A percentile compares a stretch with the other conserved stretches of the same genome.
Evolutionary conservation across 2,113 vertebrate species (phyloP).

Genomic region (Odocoileus hemionus): DNA sequence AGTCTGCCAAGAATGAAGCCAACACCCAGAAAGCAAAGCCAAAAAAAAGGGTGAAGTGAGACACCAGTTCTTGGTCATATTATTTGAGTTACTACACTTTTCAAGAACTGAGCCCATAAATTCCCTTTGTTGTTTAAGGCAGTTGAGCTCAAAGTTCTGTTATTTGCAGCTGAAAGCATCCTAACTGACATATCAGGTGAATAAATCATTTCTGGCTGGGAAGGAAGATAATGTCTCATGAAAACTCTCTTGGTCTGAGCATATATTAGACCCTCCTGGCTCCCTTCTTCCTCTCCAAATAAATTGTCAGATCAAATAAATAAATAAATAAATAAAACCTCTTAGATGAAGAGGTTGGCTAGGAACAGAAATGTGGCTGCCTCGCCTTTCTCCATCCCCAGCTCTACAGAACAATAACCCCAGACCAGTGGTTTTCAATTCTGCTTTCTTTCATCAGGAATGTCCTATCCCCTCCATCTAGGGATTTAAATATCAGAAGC

Average conservation of each 20-base stretch:
- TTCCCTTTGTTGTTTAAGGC: conserved; percentile 21
- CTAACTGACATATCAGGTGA: conserved; percentile 22
- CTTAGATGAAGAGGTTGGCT: not conserved
- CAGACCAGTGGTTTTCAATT: not conserved
- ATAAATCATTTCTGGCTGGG: conserved; percentile 42
- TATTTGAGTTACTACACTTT: conserved; percentile 27
- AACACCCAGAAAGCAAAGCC: not conserved
- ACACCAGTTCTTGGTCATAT: not conserved
- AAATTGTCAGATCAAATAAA: not conserved
- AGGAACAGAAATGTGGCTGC: not conserved
- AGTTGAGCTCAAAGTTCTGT: conserved; percentile 15
- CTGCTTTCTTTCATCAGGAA: not conserved
- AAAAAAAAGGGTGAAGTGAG: not conserved
- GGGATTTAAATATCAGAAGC: conserved; percentile 47
- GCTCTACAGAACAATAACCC: not conserved
- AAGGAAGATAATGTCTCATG: conserved; percentile 42
- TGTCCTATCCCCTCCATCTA: conserved; percentile 18
- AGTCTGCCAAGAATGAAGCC: not conserved
- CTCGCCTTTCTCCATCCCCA: not conserved
- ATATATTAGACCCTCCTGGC: not conserved
- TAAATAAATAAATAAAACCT: not conserved
- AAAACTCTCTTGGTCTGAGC: conserved; percentile 15
- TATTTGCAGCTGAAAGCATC: conserved; percentile 27
- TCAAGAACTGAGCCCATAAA: conserved; percentile 15
- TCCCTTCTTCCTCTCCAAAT: not conserved